Conservation (phyloP, 2,797 vertebrate genomes). For the Hydrophis major region DNA sequence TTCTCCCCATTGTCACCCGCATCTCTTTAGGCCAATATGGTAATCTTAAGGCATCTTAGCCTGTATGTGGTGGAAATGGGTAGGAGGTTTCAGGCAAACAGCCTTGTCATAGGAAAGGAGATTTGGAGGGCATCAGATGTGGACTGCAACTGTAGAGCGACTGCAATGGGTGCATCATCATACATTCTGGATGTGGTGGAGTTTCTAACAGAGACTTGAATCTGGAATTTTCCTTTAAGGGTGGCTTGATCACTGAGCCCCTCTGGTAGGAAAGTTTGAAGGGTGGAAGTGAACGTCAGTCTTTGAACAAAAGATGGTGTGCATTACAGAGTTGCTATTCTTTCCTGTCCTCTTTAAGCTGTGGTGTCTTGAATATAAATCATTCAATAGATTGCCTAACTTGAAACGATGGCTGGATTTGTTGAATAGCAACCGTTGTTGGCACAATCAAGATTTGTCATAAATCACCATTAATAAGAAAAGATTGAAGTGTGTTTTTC, state of each 20-base stretch:
- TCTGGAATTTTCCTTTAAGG: not conserved
- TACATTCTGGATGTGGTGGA: not conserved
- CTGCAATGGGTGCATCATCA: not conserved
- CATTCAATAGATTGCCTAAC: not conserved
- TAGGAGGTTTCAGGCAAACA: not conserved
- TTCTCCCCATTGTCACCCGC: not conserved
- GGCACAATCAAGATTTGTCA: not conserved
- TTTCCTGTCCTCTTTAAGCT: not conserved
- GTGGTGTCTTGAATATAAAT: not conserved
- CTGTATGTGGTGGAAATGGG: not conserved
- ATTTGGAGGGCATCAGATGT: not conserved
- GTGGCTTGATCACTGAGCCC: not conserved
- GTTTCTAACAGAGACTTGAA: not conserved
- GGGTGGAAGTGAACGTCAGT: not conserved
- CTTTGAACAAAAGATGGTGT: not conserved
- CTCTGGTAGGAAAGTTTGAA: not conserved
- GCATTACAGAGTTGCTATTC: not conserved
- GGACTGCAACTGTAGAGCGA: not conserved
- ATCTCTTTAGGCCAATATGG: not conserved
- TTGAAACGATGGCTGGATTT: not conserved
- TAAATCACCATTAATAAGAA: not conserved
- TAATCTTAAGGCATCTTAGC: not conserved
- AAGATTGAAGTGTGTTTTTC: not conserved
- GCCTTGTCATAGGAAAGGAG: not conserved
- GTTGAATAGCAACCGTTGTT: not conserved